These are phyloP conservation scores for Cerceris ruficornis DNA, from an alignment of 2,888 invertebrate genomes.

Conservation along the genomic window DNA sequence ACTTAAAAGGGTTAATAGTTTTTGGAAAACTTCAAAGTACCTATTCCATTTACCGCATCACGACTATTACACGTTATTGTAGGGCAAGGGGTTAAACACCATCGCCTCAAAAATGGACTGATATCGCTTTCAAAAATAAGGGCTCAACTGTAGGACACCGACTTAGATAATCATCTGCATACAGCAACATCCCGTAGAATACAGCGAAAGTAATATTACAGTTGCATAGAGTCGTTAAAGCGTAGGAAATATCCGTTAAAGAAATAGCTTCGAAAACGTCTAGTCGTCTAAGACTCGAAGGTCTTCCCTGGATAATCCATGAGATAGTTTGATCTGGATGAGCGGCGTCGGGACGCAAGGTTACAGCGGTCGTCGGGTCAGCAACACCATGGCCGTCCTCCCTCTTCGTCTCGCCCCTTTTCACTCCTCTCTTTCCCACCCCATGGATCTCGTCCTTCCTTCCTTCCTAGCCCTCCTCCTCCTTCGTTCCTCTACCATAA, in stretches of 20 bases:
- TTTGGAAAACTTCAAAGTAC: too few relatives aligned
- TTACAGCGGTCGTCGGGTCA: slow-evolving; percentile 81
- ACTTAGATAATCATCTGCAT: too few relatives aligned
- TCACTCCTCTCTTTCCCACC: slow-evolving; percentile 48
- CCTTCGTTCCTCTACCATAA: slow-evolving; percentile 39
- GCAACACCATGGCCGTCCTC: slow-evolving; percentile 78
- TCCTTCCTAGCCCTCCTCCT: slow-evolving; percentile 63
- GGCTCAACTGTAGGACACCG: too few relatives aligned
- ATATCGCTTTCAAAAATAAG: too few relatives aligned
- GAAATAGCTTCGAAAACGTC: background rate
- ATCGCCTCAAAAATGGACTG: too few relatives aligned
- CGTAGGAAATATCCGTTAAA: background rate
- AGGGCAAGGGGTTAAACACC: too few relatives aligned
- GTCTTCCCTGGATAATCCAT: slow-evolving; percentile 51
- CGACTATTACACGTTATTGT: too few relatives aligned
- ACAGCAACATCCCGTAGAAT: too few relatives aligned
- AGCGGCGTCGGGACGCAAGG: slow-evolving; percentile 74
- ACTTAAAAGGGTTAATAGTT: too few relatives aligned
- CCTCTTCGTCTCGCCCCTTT: slow-evolving; percentile 53
- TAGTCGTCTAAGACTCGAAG: slow-evolving; percentile 35
- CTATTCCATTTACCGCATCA: too few relatives aligned
- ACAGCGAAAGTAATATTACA: too few relatives aligned
- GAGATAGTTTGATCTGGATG: slow-evolving; percentile 68
- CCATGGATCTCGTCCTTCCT: slow-evolving; percentile 61
- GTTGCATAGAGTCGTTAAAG: too few relatives aligned